Base-by-base conservation (phyloP, 2,797 vertebrate genomes). In the Ctenopoma multispine region DNA sequence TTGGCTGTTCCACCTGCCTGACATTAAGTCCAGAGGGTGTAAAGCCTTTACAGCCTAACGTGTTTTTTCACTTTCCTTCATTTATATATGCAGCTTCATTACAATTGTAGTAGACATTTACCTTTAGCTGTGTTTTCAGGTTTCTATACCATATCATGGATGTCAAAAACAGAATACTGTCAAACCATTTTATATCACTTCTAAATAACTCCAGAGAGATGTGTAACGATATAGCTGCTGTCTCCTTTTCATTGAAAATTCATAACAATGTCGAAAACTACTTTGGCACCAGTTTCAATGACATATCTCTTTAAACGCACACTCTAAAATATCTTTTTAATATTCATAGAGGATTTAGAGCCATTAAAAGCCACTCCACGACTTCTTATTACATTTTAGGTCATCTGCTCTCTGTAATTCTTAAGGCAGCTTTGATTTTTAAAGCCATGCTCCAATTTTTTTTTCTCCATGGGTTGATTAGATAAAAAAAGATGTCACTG, bases 301-400 rank as follows among this genome's bases (percentile, higher is more conserved):
- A 63, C 63, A 62, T 12, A 34, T 14, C 17, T 58, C 46, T 58
- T 54, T 60, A 12, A 75, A 54, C 50, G 43, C 41, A 40, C 38
- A 56, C 40, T 72, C 24, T 18, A 23, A 50, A 17, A 46, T 60
- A 48, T 47, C 31, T 18, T 61, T 63, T 64, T 53, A 80, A 74
- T 82, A 76, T 75, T 72, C 31, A 71, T 56, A 38, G 48, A 72
- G 59, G 79, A 67, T 77, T 77, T 49, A 44, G 43, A 70, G 50
- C 51, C 41, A 36, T 73, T 73, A 57, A 77, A 47, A 70, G 23
- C 10, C 53, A 63, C 69, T 59, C 40, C 34, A 60, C 1, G 12
- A 38, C 17, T 34, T 51, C 57, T 72, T 60, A 74, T 67, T 46
- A 73, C 15, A 14, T 55, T 29, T 61, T 20, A 65, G 64, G 69